Evolutionary conservation across 2,888 invertebrate species (phyloP).

Genomic region (Scelioninae gen. 1): DNA sequence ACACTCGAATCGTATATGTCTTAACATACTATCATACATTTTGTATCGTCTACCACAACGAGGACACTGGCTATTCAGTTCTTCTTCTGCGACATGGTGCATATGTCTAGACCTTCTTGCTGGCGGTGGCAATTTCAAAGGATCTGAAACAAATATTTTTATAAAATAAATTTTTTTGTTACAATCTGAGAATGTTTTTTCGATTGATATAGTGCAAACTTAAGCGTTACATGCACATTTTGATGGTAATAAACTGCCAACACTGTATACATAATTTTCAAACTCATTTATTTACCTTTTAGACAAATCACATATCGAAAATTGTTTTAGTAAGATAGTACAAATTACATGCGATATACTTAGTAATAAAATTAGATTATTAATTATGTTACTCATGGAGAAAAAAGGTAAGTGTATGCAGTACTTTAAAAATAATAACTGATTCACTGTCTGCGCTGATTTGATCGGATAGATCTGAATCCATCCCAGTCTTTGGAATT

Average conservation of each 20-base stretch:
- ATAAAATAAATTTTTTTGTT: background rate
- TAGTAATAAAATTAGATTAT: slow-evolving; percentile 6
- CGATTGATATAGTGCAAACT: slow-evolving; percentile 1
- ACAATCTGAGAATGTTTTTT: background rate
- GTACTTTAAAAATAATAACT: background rate
- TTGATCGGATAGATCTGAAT: slow-evolving; percentile 64
- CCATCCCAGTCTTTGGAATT: slow-evolving; percentile 69
- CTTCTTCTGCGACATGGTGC: slow-evolving; percentile 80
- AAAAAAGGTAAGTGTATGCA: background rate
- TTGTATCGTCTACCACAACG: slow-evolving; percentile 58
- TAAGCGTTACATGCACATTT: slow-evolving; percentile 22
- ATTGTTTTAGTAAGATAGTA: slow-evolving; percentile 12
- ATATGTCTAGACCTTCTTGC: slow-evolving; percentile 63
- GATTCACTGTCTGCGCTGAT: slow-evolving; percentile 52
- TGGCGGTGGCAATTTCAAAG: background rate
- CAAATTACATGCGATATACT: slow-evolving; percentile 37
- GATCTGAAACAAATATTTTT: slow-evolving; percentile 34
- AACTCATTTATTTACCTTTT: slow-evolving; percentile 37
- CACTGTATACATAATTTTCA: slow-evolving; percentile 18
- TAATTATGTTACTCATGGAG: background rate
- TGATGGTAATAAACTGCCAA: slow-evolving; percentile 28
- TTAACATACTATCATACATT: slow-evolving; percentile 79
- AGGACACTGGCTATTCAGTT: slow-evolving; percentile 33
- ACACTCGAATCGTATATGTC: slow-evolving; percentile 84
- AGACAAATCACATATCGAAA: background rate